phyloP scores from a whole-genome alignment of 2,888 invertebrate species.

The Drosophila prolongata region DNA sequence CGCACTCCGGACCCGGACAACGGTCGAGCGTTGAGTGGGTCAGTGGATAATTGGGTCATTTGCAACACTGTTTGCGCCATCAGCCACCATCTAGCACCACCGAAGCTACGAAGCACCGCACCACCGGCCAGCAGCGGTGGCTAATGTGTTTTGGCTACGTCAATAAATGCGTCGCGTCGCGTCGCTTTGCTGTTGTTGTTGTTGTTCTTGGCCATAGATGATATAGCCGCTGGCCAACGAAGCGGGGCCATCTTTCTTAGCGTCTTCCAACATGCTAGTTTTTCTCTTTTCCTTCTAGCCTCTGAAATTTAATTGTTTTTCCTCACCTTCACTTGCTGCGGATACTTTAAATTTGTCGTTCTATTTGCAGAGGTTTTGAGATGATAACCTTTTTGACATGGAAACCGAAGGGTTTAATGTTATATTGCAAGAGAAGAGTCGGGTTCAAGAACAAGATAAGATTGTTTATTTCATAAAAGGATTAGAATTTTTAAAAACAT shows the following conservation, averaged over 20 bases:
- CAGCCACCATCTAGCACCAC: constrained; percentile 50
- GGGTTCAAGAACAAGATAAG: no score
- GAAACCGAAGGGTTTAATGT: no score
- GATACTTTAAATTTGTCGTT: constrained; percentile 24
- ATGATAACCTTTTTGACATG: neutral
- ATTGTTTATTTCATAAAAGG: no score
- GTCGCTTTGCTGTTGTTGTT: constrained; percentile 10
- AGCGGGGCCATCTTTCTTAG: constrained; percentile 50
- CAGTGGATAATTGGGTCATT: constrained; percentile 84
- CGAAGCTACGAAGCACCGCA: constrained; percentile 11
- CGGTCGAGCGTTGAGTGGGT: constrained; percentile 80
- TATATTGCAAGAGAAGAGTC: no score
- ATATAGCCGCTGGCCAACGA: constrained; percentile 52
- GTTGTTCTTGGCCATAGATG: constrained; percentile 35
- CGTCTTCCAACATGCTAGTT: constrained; percentile 36
- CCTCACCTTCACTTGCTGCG: constrained; percentile 27
- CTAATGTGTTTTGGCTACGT: constrained; percentile 76
- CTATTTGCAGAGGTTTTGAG: constrained; percentile 6
- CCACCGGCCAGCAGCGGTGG: constrained; percentile 46
- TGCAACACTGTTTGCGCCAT: constrained; percentile 80
- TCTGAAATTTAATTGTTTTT: constrained; percentile 66
- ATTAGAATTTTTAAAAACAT: no score
- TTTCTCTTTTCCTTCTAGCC: constrained; percentile 34
- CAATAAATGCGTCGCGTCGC: constrained; percentile 70
- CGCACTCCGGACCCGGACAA: constrained; percentile 54